Evolutionary conservation across 2,888 invertebrate species (phyloP).

Genomic region (Drosophila tripunctata): DNA sequence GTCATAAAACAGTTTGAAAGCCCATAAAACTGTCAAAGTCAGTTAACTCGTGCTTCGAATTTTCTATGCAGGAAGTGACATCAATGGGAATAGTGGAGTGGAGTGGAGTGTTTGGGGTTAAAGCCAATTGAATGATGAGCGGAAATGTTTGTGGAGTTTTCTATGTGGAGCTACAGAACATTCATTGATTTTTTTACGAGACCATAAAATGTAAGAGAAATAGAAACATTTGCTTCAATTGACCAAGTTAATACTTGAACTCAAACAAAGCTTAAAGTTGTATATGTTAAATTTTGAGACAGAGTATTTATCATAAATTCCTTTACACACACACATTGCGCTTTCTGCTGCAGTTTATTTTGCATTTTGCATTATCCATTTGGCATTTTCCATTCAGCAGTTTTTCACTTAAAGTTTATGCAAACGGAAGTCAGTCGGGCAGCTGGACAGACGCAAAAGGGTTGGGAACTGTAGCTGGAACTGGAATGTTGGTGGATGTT

Average conservation of each 20-base stretch:
- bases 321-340: conserved; percentile 4
- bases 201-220: conserved; percentile 19
- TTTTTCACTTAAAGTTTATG: conserved; percentile 52
- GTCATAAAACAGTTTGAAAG: conserved; percentile 84
- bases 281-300: background rate
- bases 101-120: conserved; percentile 29
- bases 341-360: conserved; percentile 21
- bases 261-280: background rate
- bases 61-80: conserved; percentile 72
- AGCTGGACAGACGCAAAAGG: conserved; percentile 1
- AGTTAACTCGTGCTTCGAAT: conserved; percentile 61
- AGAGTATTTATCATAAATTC: conserved; percentile 28
- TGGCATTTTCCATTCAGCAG: conserved; percentile 18
- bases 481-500: conserved; percentile 1
- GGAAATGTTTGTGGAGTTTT: conserved; percentile 48
- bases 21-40: conserved; percentile 84
- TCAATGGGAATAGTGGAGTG: conserved; percentile 9
- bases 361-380: conserved; percentile 22
- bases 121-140: conserved; percentile 49
- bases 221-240: conserved; percentile 27
- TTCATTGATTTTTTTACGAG: conserved; percentile 31
- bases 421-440: conserved; percentile 37
- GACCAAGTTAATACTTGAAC: conserved; percentile 6
- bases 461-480: conserved; percentile 12
- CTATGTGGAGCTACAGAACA: conserved; percentile 6